A percentile compares a stretch with the other conserved stretches of the same genome.
Evolutionary conservation across 2,797 vertebrate genomes (phyloP).

Genomic region (Anguilla anguilla): DNA sequence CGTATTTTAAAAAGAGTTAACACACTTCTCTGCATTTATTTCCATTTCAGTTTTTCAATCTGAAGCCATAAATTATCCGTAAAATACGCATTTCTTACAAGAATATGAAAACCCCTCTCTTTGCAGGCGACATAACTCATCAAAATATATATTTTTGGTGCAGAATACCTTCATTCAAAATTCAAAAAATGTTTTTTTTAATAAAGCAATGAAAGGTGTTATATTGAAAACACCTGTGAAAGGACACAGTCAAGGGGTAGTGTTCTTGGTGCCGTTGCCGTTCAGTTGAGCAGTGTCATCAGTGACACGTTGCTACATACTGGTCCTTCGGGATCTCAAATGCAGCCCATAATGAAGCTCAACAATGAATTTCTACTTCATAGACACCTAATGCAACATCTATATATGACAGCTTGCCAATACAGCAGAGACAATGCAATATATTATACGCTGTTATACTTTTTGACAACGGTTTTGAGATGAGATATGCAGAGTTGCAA

Average conservation of each 20-base stretch:
- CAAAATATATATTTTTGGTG: background rate
- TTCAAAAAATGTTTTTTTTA: background rate
- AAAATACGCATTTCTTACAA: background rate
- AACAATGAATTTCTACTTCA: constrained; percentile 38
- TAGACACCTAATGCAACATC: constrained; percentile 44
- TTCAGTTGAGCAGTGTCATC: constrained; percentile 36
- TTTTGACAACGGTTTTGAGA: constrained; percentile 53
- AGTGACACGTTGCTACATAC: constrained; percentile 31
- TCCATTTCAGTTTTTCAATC: background rate
- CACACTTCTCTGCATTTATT: background rate
- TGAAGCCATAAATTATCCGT: background rate
- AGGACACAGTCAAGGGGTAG: background rate
- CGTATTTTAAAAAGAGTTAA: background rate
- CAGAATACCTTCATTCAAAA: background rate
- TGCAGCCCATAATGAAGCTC: constrained; percentile 63
- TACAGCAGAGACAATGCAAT: constrained; percentile 53
- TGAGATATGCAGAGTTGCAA: constrained; percentile 52
- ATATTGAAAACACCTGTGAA: constrained; percentile 52
- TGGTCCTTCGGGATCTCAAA: constrained; percentile 22
- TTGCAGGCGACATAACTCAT: background rate
- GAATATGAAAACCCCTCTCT: background rate
- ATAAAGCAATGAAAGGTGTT: background rate
- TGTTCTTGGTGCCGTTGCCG: constrained; percentile 7
- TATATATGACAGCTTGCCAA: constrained; percentile 68
- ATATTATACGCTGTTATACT: constrained; percentile 37